phyloP scores from a whole-genome alignment of 2,797 vertebrate genomes.

The Pterois miles region DNA sequence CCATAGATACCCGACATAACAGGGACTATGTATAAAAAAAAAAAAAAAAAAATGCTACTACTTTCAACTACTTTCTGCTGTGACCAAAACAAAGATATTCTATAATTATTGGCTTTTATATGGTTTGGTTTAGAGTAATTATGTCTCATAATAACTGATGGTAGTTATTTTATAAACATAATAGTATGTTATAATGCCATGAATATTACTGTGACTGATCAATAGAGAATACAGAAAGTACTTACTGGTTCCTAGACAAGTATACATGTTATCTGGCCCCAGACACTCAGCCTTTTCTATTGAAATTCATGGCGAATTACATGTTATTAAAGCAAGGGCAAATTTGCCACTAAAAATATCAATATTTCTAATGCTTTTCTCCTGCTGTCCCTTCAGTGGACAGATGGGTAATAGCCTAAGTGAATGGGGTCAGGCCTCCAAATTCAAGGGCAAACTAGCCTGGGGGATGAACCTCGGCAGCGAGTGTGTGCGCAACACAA shows the following conservation, averaged over 20 bases:
- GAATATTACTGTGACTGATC: background rate
- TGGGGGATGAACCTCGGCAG: slow-evolving; percentile 42
- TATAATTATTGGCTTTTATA: background rate
- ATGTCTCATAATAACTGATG: background rate
- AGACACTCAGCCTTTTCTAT: background rate
- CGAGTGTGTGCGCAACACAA: slow-evolving; percentile 44
- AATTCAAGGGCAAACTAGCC: slow-evolving; percentile 70
- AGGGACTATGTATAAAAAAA: background rate
- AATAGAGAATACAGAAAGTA: background rate
- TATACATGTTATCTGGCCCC: background rate
- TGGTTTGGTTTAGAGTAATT: background rate
- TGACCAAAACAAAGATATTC: background rate
- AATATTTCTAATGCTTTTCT: slow-evolving; percentile 59
- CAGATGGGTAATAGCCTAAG: slow-evolving; percentile 69
- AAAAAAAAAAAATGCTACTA: background rate
- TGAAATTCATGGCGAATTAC: slow-evolving; percentile 32
- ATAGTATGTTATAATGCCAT: background rate
- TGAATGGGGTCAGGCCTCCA: slow-evolving; percentile 64
- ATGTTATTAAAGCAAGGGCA: slow-evolving; percentile 53
- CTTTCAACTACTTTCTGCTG: background rate
- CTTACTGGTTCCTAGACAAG: background rate
- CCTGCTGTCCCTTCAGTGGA: slow-evolving; percentile 50
- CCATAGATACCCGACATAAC: background rate
- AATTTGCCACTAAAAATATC: slow-evolving; percentile 55
- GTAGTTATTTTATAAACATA: background rate